Conservation (phyloP, 2,113 vertebrate genomes). For the Onychostruthus taczanowskii region DNA sequence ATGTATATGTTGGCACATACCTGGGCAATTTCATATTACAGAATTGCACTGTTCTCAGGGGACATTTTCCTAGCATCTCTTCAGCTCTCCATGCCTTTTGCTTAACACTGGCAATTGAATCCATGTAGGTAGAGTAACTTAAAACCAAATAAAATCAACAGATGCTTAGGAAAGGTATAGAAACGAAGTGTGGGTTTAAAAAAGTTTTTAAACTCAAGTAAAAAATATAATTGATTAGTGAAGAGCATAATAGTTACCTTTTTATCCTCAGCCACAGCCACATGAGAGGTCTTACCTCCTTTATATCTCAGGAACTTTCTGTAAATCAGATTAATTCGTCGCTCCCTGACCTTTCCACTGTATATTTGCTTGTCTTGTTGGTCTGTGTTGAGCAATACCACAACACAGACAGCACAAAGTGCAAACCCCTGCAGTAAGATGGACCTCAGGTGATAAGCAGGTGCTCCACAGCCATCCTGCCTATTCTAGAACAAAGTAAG, state of each 20-base stretch:
- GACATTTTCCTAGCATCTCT: neutral
- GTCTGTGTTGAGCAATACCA: neutral
- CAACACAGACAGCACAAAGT: neutral
- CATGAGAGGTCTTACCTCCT: neutral
- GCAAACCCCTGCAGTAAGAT: neutral
- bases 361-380: neutral
- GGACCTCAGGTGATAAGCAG: neutral
- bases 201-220: neutral
- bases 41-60: neutral
- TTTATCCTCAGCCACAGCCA: neutral
- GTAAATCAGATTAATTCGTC: neutral
- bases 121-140: neutral
- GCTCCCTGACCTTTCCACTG: neutral
- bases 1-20: neutral
- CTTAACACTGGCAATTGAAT: neutral
- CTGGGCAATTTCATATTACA: neutral
- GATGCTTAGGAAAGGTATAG: neutral
- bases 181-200: neutral
- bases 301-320: neutral
- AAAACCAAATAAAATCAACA: neutral
- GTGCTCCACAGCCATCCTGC: neutral
- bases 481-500: neutral
- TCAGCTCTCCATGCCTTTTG: neutral
- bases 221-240: neutral
- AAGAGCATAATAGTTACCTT: neutral